These are phyloP conservation scores for Lamellibrachia satsuma DNA, from an alignment of 2,888 invertebrate genomes.

Conservation along the genomic window DNA sequence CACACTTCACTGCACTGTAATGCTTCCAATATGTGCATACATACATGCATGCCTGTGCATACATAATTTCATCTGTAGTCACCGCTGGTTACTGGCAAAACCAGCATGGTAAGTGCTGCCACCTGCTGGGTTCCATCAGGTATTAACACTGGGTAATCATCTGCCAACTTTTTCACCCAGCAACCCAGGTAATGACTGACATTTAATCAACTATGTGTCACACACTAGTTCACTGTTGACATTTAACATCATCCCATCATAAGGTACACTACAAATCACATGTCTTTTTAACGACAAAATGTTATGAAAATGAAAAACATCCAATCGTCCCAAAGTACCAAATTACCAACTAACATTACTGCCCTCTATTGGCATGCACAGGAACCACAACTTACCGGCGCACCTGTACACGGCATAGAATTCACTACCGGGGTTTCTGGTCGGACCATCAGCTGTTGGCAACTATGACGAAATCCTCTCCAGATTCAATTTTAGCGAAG, in stretches of 20 bases:
- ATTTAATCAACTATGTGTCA: not conserved
- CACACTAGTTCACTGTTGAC: not conserved
- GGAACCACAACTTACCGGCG: constrained; percentile 45
- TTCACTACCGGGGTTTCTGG: constrained; percentile 84
- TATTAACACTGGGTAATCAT: not conserved
- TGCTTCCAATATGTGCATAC: too few species aligned
- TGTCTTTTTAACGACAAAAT: not conserved
- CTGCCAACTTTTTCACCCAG: not conserved
- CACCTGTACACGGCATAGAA: constrained; percentile 83
- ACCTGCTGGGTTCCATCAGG: not conserved
- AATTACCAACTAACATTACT: not conserved
- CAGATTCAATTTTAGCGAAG: constrained; percentile 42
- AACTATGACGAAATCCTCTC: constrained; percentile 59
- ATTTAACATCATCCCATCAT: not conserved
- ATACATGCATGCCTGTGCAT: too few species aligned
- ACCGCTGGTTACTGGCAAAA: not conserved
- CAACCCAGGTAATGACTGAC: too few species aligned
- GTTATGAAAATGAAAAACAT: not conserved
- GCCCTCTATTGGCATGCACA: not conserved
- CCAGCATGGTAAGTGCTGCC: not conserved
- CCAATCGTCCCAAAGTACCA: not conserved
- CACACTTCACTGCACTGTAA: too few species aligned
- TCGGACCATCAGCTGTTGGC: constrained; percentile 70
- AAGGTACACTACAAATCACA: not conserved
- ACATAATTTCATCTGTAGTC: not conserved